Evolutionary conservation across 2,888 invertebrate genomes (phyloP).

Genomic region (Synanthedon tipuliformis): DNA sequence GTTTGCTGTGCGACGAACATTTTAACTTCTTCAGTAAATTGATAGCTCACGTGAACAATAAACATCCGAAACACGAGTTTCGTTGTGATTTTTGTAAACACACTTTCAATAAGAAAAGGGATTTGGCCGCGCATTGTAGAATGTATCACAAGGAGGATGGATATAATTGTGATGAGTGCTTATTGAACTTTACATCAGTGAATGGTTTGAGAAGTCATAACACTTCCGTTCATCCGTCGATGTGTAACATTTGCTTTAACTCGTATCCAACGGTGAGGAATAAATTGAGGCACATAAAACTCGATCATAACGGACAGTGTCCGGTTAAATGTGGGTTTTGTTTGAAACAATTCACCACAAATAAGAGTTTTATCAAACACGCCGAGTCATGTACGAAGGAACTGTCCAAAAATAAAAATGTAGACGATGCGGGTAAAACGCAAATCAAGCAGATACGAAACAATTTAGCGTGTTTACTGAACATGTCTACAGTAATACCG

Average conservation of each 20-base stretch:
- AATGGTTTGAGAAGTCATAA: conserved; percentile 32
- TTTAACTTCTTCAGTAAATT: conserved; percentile 32
- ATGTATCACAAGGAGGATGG: conserved; percentile 26
- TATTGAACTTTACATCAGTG: conserved; percentile 22
- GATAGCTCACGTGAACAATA: conserved; percentile 36
- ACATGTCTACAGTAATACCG: conserved; percentile 47
- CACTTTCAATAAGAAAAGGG: conserved; percentile 37
- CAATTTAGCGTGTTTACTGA: conserved; percentile 47
- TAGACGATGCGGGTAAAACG: neutral
- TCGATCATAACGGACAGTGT: conserved; percentile 25
- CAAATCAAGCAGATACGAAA: conserved; percentile 33
- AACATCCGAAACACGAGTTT: conserved; percentile 29
- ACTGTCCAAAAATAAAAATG: conserved; percentile 3
- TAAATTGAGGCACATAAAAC: conserved; percentile 40
- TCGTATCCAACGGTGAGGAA: conserved; percentile 31
- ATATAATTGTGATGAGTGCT: conserved; percentile 35
- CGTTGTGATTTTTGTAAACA: conserved; percentile 32
- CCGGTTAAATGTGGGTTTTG: conserved; percentile 39
- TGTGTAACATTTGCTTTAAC: conserved; percentile 43
- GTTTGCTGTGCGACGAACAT: conserved; percentile 31
- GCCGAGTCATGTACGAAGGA: conserved; percentile 27
- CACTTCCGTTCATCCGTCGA: conserved; percentile 30
- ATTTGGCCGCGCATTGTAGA: conserved; percentile 34
- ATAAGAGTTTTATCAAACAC: conserved; percentile 38
- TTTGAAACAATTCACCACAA: conserved; percentile 30